Percentiles rank a stretch among this genome's conserved stretches.
Evolutionary conservation across 2,113 vertebrate species (phyloP).

Genomic region (Castor canadensis): DNA sequence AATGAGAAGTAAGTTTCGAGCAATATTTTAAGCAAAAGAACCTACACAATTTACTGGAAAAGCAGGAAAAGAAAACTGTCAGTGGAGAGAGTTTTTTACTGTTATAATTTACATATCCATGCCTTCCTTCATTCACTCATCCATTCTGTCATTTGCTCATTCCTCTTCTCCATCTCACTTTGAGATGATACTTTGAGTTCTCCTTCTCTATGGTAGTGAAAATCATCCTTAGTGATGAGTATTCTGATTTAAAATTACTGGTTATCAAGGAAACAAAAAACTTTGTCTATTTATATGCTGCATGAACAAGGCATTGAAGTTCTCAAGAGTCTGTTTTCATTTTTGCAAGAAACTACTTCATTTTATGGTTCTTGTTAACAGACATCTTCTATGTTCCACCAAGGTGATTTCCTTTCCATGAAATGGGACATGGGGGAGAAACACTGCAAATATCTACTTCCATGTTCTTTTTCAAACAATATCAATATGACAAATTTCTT

Average conservation of each 20-base stretch:
- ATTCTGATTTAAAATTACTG: neutral
- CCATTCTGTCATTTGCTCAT: neutral
- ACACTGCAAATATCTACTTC: neutral
- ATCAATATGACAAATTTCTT: neutral
- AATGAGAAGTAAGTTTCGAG: neutral
- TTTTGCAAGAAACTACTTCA: neutral
- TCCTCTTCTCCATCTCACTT: neutral
- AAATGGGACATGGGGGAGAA: neutral
- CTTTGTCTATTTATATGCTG: neutral
- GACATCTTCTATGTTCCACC: neutral
- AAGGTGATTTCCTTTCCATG: neutral
- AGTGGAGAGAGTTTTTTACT: neutral
- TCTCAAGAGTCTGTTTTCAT: neutral
- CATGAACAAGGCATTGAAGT: neutral
- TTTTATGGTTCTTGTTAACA: neutral
- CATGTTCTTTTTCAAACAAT: neutral
- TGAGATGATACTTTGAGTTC: neutral
- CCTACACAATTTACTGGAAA: neutral
- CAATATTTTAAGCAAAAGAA: neutral
- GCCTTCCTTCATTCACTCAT: neutral
- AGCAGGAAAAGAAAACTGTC: neutral
- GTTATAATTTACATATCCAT: neutral
- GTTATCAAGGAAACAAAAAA: neutral
- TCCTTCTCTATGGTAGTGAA: neutral
- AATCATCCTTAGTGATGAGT: neutral